phyloP scores from a whole-genome alignment of 2,113 vertebrate species.

The Rhodinocichla rosea region DNA sequence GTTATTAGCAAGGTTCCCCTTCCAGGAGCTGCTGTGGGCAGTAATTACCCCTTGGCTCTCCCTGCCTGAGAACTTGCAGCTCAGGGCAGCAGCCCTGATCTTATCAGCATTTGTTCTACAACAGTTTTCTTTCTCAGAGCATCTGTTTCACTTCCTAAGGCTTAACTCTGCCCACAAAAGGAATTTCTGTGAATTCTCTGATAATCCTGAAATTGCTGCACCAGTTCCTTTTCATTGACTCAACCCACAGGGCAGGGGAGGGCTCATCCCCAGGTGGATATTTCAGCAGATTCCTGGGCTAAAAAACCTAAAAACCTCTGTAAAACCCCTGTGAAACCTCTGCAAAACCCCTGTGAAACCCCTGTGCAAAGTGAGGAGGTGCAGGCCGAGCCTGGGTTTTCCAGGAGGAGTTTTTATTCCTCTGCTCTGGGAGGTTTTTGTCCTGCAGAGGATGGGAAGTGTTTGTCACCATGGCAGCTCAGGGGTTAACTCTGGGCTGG shows the following conservation, averaged over 20 bases:
- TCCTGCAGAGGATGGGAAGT: background rate
- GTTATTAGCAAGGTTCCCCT: conserved; percentile 25
- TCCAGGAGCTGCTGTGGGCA: conserved; percentile 29
- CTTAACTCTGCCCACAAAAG: conserved; percentile 50
- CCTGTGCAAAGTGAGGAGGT: background rate
- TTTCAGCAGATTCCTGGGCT: background rate
- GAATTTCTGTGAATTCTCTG: conserved; percentile 64
- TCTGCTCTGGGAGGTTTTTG: background rate
- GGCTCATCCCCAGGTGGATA: background rate
- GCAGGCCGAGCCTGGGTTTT: background rate
- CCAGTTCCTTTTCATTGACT: conserved; percentile 47
- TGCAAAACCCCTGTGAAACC: background rate
- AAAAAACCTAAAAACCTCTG: background rate
- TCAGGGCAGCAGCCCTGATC: conserved; percentile 70
- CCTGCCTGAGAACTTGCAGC: conserved; percentile 51
- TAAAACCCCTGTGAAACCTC: background rate
- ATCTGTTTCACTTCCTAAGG: conserved; percentile 75
- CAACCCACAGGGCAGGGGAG: background rate
- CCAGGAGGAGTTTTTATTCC: rapidly evolving
- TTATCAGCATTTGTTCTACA: conserved; percentile 70
- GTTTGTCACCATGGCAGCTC: background rate
- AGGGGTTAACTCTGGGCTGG: conserved; percentile 41
- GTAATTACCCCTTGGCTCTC: conserved; percentile 60
- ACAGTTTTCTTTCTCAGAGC: conserved; percentile 63
- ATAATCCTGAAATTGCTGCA: conserved; percentile 64